These are phyloP conservation scores for Tragelaphus scriptus DNA, from an alignment of 2,113 vertebrate species.

Conservation along the genomic window DNA sequence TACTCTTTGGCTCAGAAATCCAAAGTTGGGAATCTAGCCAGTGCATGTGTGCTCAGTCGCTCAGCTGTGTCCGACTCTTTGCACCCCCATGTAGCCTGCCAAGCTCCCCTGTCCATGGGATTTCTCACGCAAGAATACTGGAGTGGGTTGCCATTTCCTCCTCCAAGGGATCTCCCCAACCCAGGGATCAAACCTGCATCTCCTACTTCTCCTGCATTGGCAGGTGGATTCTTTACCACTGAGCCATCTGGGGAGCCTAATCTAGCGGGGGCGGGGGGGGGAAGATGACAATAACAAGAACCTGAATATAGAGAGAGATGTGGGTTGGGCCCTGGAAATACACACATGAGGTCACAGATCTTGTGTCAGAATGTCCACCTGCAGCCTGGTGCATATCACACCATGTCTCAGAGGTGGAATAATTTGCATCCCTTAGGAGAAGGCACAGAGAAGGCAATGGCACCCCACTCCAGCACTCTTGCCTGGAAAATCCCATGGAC, in stretches of 20 bases:
- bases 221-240: neutral
- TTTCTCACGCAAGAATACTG: neutral
- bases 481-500: no score
- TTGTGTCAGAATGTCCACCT: neutral
- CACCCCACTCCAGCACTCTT: no score
- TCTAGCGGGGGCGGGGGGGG: neutral
- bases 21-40: neutral
- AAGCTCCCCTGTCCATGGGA: neutral
- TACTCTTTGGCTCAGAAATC: neutral
- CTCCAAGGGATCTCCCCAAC: neutral
- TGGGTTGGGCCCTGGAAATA: neutral
- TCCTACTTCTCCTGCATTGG: neutral
- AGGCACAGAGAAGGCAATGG: no score
- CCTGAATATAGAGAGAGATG: neutral
- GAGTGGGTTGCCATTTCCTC: neutral
- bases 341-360: neutral
- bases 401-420: neutral
- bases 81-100: neutral
- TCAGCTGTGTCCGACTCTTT: neutral
- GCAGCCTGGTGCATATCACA: neutral
- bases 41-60: neutral
- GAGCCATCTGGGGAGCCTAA: neutral
- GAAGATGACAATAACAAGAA: neutral
- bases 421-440: neutral
- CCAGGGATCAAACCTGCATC: neutral